phyloP scores from a whole-genome alignment of 2,888 invertebrate genomes.

The Melanostoma scalare region DNA sequence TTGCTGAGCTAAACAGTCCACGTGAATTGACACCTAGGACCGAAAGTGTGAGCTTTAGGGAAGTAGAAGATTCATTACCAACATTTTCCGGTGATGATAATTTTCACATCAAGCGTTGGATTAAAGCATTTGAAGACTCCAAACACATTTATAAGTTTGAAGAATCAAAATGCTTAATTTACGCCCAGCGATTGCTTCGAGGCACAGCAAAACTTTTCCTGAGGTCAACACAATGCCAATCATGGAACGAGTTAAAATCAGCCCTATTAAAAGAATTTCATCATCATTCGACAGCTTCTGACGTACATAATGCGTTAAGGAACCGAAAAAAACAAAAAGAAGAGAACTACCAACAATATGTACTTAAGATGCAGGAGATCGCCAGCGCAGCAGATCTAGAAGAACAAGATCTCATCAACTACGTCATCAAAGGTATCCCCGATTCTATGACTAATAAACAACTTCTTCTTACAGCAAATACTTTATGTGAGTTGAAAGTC shows the following conservation, averaged over 20 bases:
- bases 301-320: slow-evolving; percentile 39
- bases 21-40: neutral
- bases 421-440: slow-evolving; percentile 14
- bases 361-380: slow-evolving; percentile 33
- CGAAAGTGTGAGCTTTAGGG: slow-evolving; percentile 15
- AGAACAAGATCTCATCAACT: slow-evolving; percentile 11
- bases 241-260: slow-evolving; percentile 35
- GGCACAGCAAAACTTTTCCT: slow-evolving; percentile 37
- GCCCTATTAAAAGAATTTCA: slow-evolving; percentile 40
- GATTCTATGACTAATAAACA: slow-evolving; percentile 11
- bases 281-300: slow-evolving; percentile 29
- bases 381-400: neutral
- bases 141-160: slow-evolving; percentile 8
- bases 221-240: slow-evolving; percentile 15
- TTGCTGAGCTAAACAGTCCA: slow-evolving; percentile 14
- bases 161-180: slow-evolving; percentile 26
- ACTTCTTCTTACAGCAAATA: slow-evolving; percentile 20
- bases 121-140: slow-evolving; percentile 34
- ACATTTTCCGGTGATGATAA: slow-evolving; percentile 35
- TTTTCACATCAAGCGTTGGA: slow-evolving; percentile 20
- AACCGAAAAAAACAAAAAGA: slow-evolving; percentile 31
- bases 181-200: slow-evolving; percentile 18
- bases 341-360: slow-evolving; percentile 40
- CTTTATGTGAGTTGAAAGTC: slow-evolving; percentile 4
- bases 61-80: slow-evolving; percentile 32